Evolutionary conservation across 2,888 invertebrate species (phyloP), one percentile per base, ranked within the genome.

Genomic region (Aethes cnicana): DNA sequence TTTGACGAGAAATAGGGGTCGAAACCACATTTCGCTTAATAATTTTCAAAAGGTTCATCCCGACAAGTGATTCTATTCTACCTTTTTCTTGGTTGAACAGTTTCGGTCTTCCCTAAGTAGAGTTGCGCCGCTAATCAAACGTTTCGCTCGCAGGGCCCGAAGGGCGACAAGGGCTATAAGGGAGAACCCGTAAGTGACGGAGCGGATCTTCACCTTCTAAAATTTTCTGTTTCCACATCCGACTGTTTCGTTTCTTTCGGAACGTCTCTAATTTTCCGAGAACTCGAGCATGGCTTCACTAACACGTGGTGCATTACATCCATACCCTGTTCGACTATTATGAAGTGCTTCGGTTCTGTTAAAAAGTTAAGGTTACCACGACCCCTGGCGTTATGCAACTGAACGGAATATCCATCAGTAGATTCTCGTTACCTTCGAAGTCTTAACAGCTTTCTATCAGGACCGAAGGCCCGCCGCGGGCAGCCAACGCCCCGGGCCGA

Each of bases 151-250:
- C 76, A 95, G 95, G 97, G 97, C 63, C 95, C 95, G 56, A 95
- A 96, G 81, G 97, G 97, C 62, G 96, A 97, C 83, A 96, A 95
- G 81, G 97, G 97, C 73, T 93, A 93, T 76, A 95, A 95, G 81
- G 97, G 97, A 73, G 94, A 94, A 79, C 83, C 93, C 75, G 95
- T 95, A 92, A 94, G 95, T 94, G 64, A 17, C 32, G 57, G 30
- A 48, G 47, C 41, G 41, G 28, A 42, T 47, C 47, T 11, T 37
- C 25, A 50, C 33, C 46, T 47, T 42, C 37, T 23, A 18, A 23
- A 36, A 36, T 41, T 49, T 46, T 53, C 48, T 41, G 56, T 47
- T 54, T 49, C 53, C 43, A 47, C 53, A 55, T 52, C 47, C 53
- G 20, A 44, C 55, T 42, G 39, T 55, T 53, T 53, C 46, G 26